Conservation (phyloP, 2,113 vertebrate species). For the Blennius ocellaris region DNA sequence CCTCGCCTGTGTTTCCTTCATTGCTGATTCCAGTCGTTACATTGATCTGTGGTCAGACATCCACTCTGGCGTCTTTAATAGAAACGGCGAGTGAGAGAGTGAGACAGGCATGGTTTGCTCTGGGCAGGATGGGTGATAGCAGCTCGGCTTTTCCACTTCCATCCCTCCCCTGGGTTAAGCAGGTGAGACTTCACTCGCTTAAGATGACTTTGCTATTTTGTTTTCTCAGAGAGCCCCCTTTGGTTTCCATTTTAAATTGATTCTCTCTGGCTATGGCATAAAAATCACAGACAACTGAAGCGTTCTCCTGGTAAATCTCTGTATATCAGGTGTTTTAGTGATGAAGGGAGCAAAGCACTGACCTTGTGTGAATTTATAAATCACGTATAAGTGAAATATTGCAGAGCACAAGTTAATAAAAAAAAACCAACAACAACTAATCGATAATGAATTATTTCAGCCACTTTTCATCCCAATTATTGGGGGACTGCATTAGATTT, state of each 20-base stretch:
- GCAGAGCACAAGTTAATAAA: neutral
- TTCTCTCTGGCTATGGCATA: constrained; percentile 1
- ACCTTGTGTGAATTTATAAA: constrained; percentile 9
- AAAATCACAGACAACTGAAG: constrained; percentile 24
- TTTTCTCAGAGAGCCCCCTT: constrained; percentile 2
- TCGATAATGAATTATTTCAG: constrained; percentile 18
- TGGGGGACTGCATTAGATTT: constrained; percentile 13
- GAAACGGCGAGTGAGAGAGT: constrained; percentile 21
- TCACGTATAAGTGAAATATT: neutral
- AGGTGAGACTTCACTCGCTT: constrained; percentile 4
- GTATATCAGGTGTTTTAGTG: constrained; percentile 13
- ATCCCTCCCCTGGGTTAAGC: neutral
- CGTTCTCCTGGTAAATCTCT: neutral
- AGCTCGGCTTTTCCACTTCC: neutral
- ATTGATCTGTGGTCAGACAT: constrained; percentile 46
- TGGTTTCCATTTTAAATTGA: constrained; percentile 16
- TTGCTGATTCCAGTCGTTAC: constrained; percentile 54
- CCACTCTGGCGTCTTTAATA: constrained; percentile 37
- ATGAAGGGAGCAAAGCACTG: constrained; percentile 12
- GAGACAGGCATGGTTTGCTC: constrained; percentile 19
- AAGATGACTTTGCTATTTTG: neutral
- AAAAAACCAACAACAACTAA: neutral
- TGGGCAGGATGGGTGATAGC: constrained; percentile 23
- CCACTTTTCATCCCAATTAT: constrained; percentile 2
- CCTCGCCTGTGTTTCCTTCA: constrained; percentile 35